These are phyloP conservation scores for Nyleta sp. DNA, from an alignment of 2,888 invertebrate genomes.

Conservation along the genomic window DNA sequence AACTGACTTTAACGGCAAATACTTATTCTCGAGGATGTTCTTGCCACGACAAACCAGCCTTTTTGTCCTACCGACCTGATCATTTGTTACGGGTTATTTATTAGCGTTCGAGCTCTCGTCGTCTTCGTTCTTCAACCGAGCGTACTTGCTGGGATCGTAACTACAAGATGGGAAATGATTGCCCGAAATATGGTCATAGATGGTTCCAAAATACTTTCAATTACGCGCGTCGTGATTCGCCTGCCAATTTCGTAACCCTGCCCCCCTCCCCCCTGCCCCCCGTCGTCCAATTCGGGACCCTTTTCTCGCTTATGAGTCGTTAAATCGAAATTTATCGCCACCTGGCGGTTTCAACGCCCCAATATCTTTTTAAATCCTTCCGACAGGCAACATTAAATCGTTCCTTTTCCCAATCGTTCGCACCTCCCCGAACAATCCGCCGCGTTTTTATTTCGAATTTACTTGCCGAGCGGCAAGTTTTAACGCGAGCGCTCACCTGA, in stretches of 20 bases:
- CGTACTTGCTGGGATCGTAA: too few species aligned
- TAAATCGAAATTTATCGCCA: constrained; percentile 73
- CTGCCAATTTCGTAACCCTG: constrained; percentile 34
- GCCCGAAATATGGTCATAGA: too few species aligned
- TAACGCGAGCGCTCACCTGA: constrained; percentile 64
- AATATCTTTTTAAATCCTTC: constrained; percentile 65
- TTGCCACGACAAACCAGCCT: too few species aligned
- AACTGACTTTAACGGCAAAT: too few species aligned
- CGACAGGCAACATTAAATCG: constrained; percentile 66
- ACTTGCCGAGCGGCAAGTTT: constrained; percentile 63
- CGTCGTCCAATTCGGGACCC: constrained; percentile 38
- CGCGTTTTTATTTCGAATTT: constrained; percentile 63
- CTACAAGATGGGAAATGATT: too few species aligned
- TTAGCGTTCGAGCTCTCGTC: background rate
- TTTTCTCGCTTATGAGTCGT: constrained; percentile 68
- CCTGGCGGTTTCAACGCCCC: constrained; percentile 67
- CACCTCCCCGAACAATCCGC: constrained; percentile 61
- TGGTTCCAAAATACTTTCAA: constrained; percentile 47
- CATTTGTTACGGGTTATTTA: background rate
- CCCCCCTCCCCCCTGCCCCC: background rate
- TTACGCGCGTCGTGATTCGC: constrained; percentile 47
- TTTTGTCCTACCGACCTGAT: too few species aligned
- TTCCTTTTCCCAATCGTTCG: constrained; percentile 61
- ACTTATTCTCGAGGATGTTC: too few species aligned
- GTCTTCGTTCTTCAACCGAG: background rate